Evolutionary conservation across 2,888 invertebrate species (phyloP).

Genomic region (Melikaiella ostensackeni): DNA sequence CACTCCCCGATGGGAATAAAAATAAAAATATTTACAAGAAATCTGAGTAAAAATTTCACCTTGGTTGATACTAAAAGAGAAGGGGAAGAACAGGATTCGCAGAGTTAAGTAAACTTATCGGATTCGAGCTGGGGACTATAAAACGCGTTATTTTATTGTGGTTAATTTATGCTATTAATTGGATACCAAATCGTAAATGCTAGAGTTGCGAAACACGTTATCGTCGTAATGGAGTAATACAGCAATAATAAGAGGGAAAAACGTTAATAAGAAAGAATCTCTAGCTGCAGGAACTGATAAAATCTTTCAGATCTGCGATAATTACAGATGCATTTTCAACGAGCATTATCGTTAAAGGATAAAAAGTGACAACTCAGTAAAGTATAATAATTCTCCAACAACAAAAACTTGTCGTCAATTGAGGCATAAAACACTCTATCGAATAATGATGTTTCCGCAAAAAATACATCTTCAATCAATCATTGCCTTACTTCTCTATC

Average conservation of each 20-base stretch:
- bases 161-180: conserved; percentile 39
- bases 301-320: conserved; percentile 35
- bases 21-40: not conserved
- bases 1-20: not conserved
- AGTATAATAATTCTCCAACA: conserved; percentile 18
- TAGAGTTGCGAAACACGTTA: conserved; percentile 39
- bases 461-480: conserved; percentile 16
- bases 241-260: conserved; percentile 35
- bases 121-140: conserved; percentile 27
- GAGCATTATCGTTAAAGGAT: conserved; percentile 25
- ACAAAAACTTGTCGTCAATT: conserved; percentile 27
- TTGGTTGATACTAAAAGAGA: not conserved
- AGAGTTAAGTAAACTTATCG: conserved; percentile 35
- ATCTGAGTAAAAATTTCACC: too few species aligned
- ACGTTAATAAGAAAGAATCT: conserved; percentile 27
- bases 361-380: conserved; percentile 35
- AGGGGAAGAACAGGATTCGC: conserved; percentile 30
- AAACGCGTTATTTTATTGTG: conserved; percentile 38
- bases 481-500: not conserved
- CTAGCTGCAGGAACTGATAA: conserved; percentile 32
- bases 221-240: conserved; percentile 37
- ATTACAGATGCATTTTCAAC: conserved; percentile 17
- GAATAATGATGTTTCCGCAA: conserved; percentile 29
- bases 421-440: conserved; percentile 9
- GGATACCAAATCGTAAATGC: conserved; percentile 30